Base-by-base conservation (phyloP, 2,797 vertebrate genomes). In the Mareca strepera region DNA sequence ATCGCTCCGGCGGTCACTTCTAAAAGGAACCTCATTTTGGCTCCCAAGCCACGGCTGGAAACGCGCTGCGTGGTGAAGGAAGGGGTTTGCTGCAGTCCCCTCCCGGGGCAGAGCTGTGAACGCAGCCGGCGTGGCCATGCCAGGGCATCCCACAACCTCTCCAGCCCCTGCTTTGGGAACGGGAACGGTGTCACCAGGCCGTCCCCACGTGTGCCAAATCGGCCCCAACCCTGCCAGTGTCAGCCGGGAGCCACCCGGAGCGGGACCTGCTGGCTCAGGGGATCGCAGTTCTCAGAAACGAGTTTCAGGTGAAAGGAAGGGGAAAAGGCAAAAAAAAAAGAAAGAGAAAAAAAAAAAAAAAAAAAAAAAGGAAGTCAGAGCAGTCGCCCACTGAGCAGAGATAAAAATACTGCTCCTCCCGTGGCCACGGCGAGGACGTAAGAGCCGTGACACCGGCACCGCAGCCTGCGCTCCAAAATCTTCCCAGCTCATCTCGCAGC, bases 271-370 rank as follows among this genome's bases (percentile, higher is more conserved):
- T 75, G 59, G 69, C 77, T 94, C 86, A 88, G 90, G 88, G 80
- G 68, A 73, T 11, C 25, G n/a, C 55, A 86, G 39, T 95, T 95
- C 95, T 95, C 48, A 87, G 90, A 96, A 96, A 92, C 60, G 28
- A 63, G 53, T 70, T 95, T 96, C 93, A 92, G 92, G 92, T 86
- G 83, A 93, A 95, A 96, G 88, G 73, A 88, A 93, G 60, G 74
- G 78, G 67, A 59, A 82, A 96, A 86, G 82, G 31, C 39, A 13
- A 12, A 53, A 52, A 12, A 43, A 29, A 56, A 12, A 44, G 37
- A 7, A 25, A 17, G 25, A 22, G 12, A 29, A 44, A 69, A 7
- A 28, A 52, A 28, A 17, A 29, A 25, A 17, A 29, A 50, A 69
- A 10, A 28, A 56, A n/a, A 68, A 89, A 92, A 86, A 94, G 82